phyloP scores from a whole-genome alignment of 2,797 vertebrate genomes.

The Lithobates pipiens region DNA sequence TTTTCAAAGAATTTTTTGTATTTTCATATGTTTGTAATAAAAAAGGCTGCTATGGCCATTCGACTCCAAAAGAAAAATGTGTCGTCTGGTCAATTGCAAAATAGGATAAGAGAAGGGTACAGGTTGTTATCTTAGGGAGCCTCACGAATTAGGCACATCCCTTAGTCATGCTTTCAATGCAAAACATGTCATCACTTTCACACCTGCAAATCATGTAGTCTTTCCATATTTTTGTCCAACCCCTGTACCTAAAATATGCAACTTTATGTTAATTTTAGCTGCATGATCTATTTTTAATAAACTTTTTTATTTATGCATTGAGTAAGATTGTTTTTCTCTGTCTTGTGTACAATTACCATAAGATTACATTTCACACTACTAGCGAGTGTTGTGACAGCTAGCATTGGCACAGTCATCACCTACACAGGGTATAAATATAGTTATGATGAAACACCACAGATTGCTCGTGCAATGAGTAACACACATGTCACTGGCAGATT shows the following conservation, averaged over 20 bases:
- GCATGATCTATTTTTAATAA: slow-evolving; percentile 3
- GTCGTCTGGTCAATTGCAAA: too few relatives aligned
- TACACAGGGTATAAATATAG: slow-evolving; percentile 60
- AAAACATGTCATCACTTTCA: too few relatives aligned
- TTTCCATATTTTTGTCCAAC: too few relatives aligned
- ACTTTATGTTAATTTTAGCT: background rate
- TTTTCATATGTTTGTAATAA: too few relatives aligned
- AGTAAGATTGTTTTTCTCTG: slow-evolving; percentile 22
- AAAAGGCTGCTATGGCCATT: too few relatives aligned
- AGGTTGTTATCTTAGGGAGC: too few relatives aligned
- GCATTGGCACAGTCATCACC: slow-evolving; percentile 36
- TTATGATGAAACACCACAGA: slow-evolving; percentile 53
- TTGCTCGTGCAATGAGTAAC: slow-evolving; percentile 58
- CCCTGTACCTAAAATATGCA: background rate
- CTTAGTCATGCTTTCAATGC: too few relatives aligned
- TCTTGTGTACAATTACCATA: slow-evolving; percentile 24
- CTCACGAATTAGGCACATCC: too few relatives aligned
- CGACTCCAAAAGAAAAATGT: too few relatives aligned
- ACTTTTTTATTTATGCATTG: slow-evolving; percentile 33
- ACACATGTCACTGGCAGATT: slow-evolving; percentile 40
- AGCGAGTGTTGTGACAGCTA: slow-evolving; percentile 31
- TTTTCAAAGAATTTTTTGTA: too few relatives aligned
- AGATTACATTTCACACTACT: slow-evolving; percentile 28
- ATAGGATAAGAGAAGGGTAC: too few relatives aligned
- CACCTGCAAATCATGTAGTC: too few relatives aligned